Evolutionary conservation across 2,888 invertebrate genomes (phyloP).

Genomic region (Perdita meconis): DNA sequence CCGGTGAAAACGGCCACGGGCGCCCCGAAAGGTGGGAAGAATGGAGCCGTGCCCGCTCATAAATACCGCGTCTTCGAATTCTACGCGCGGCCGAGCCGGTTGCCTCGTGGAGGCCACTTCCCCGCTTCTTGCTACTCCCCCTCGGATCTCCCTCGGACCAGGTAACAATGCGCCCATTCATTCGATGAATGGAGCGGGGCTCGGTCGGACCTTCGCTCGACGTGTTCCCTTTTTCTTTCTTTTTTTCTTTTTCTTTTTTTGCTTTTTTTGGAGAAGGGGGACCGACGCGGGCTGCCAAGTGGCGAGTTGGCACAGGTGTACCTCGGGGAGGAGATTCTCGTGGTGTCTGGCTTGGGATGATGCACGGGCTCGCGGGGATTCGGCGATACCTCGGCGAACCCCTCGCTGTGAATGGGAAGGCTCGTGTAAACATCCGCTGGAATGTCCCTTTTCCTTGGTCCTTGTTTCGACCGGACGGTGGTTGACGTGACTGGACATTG

Average conservation of each 20-base stretch:
- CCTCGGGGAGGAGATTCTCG: constrained; percentile 4
- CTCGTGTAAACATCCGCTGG: constrained; percentile 23
- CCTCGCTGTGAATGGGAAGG: neutral
- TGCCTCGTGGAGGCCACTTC: constrained; percentile 53
- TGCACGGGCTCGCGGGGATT: constrained; percentile 36
- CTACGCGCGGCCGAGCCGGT: constrained; percentile 8
- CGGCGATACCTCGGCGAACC: constrained; percentile 23
- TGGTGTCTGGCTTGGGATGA: constrained; percentile 43
- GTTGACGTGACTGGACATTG: no score
- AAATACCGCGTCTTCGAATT: constrained; percentile 69
- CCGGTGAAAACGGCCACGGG: neutral
- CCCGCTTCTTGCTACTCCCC: constrained; percentile 53
- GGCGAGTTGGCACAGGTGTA: constrained; percentile 54
- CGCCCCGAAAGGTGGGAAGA: constrained; percentile 43
- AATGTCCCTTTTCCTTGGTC: neutral
- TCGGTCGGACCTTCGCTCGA: constrained; percentile 11
- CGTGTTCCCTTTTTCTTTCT: constrained; percentile 25
- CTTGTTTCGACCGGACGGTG: neutral
- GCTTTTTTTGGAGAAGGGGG: neutral
- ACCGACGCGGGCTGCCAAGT: constrained; percentile 17
- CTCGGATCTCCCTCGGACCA: constrained; percentile 50
- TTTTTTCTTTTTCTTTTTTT: no score
- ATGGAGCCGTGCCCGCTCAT: constrained; percentile 48
- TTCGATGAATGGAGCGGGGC: constrained; percentile 65
- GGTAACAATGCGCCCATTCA: constrained; percentile 76